These are phyloP conservation scores for Channa striata DNA, from an alignment of 2,797 vertebrate species.

Conservation along the genomic window DNA sequence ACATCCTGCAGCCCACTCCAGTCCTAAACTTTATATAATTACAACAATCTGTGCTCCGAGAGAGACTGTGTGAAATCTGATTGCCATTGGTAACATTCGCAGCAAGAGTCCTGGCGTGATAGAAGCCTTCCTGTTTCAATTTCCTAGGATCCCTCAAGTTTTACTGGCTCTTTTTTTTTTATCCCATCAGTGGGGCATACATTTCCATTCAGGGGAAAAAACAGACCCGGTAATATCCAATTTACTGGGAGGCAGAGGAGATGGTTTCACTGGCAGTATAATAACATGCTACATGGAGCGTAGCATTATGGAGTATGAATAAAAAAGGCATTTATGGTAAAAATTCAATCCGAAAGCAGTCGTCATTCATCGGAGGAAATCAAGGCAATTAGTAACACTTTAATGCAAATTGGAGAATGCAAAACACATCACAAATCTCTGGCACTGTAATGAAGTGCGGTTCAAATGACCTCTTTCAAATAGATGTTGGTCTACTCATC, in stretches of 20 bases:
- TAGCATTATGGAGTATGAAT: slow-evolving; percentile 85
- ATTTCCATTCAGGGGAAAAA: slow-evolving; percentile 84
- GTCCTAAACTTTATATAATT: slow-evolving; percentile 83
- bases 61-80: slow-evolving; percentile 82
- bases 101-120: slow-evolving; percentile 77
- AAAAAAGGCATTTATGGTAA: slow-evolving; percentile 84
- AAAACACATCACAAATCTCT: slow-evolving; percentile 75
- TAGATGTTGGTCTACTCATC: slow-evolving; percentile 37
- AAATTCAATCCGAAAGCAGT: slow-evolving; percentile 85
- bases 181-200: slow-evolving; percentile 82
- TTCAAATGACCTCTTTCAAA: slow-evolving; percentile 75
- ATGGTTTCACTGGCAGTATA: slow-evolving; percentile 85
- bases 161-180: slow-evolving; percentile 69
- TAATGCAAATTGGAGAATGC: slow-evolving; percentile 83
- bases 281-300: slow-evolving; percentile 86
- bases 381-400: slow-evolving; percentile 87
- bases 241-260: slow-evolving; percentile 85
- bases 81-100: slow-evolving; percentile 83
- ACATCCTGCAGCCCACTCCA: slow-evolving; percentile 79
- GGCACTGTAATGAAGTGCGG: slow-evolving; percentile 59
- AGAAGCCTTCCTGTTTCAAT: slow-evolving; percentile 85
- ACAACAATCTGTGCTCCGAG: slow-evolving; percentile 81
- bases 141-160: slow-evolving; percentile 81
- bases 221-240: slow-evolving; percentile 88
- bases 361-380: slow-evolving; percentile 86